Evolutionary conservation across 2,888 invertebrate species (phyloP), one percentile per base, ranked within the genome.

Genomic region (Eueremaeus valkanovi): DNA sequence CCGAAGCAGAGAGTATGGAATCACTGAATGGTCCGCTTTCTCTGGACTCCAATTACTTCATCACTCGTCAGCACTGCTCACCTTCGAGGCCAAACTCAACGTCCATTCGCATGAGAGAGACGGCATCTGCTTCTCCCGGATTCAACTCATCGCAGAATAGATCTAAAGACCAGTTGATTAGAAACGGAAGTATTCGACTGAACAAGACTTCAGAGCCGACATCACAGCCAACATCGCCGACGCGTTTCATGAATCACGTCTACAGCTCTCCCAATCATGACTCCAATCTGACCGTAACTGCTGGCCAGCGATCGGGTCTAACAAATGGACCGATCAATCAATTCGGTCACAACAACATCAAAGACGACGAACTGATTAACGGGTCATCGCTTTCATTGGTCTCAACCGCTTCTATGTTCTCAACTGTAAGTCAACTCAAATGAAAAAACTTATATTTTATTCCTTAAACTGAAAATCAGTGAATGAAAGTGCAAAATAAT

Each of bases 1-100:
- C 93, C 72, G 94, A 94, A 83, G 93, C 95, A 75, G 95, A 95
- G 84, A 92, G 93, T 81, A 89, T 94, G 82, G 87, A 87, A 80
- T 85, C 86, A 18, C 81, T 86, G 66, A 66, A 74, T 45, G 66
- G 27, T 33, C 63, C 31, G 1, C 74, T 89, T 5, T 81, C 81
- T 29, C 76, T 80, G 29, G 80, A 81, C 11, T 79, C 90, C 79
- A 73, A 49, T n/a, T 33, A 73, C 27, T 42, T 74, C 21, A 5
- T n/a, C 5, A 74, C 40, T 21, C 73, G 31, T 33, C 55, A 42
- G 29, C 66, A 72, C 36, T 45, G 45, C 18, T 45, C 45, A 18
- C 21, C 40, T n/a, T 74, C 74, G 8, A 27, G 66, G 49, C 70
- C 76, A 29, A 74, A 74, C 49, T 63, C 70, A 0, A 42, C 68